Evolutionary conservation across 2,113 vertebrate genomes (phyloP), one percentile per base, ranked within the genome.

Genomic region (Carollia perspicillata): DNA sequence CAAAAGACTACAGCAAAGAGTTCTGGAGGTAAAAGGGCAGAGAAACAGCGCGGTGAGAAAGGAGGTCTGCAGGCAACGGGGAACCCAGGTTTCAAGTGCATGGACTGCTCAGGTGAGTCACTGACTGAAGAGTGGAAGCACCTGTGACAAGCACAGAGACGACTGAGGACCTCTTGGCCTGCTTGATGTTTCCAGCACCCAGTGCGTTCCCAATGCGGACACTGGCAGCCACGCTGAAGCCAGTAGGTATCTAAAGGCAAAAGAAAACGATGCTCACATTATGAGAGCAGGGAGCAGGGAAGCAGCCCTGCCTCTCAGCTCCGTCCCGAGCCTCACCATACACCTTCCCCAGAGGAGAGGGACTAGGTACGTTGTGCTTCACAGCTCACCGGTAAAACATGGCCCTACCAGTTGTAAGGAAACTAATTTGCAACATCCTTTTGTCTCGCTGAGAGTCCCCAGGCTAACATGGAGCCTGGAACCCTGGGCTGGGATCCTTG

Each of bases 151-250:
- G 89, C 72, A 99, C 95, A 0, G 99, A 98, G 35, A 99, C 97
- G 55, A 98, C 96, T n/a, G 98, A 98, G 26, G 99, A 99, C 26
- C 98, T 98, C 93, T 98, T 98, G 40, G 99, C 99, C 89, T 99
- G 98, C 28, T 97, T 84, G 0, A 97, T 98, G 89, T 99, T 97
- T 44, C 99, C 99, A 0, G 99, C 99, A 12, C 99, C 99, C n/a
- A 99, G 95, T 0, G 99, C 99, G 0, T 99, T 99, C 69, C 99
- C 99, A 60, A 99, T 99, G 26, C 99, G 98, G 94, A 99, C 98
- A 2, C 98, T 99, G 0, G 95, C 98, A 2, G 99, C 99, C 93
- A 98, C 99, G 0, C 99, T 99, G 97, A 99, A 94, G 49, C 99
- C 99, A 11, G 99, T 77, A 16, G 99, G 99, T 51, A 99, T 98